Evolutionary conservation across 2,888 invertebrate genomes (phyloP), one percentile per base, ranked within the genome.

Genomic region (Pterostichus niger): DNA sequence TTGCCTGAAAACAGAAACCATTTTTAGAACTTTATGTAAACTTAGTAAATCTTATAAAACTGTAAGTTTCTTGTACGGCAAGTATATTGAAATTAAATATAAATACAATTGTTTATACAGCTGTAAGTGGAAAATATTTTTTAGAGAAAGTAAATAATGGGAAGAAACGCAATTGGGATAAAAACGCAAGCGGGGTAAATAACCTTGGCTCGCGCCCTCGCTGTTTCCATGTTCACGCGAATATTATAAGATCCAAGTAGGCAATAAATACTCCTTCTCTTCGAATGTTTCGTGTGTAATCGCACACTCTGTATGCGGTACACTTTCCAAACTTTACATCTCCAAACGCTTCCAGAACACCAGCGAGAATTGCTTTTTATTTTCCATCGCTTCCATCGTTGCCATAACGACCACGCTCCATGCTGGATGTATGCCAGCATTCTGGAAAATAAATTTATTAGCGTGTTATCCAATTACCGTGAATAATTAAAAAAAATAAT

Each of bases 241-340:
- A 59, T 59, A 59, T 59, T 59, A 59, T 59, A 17, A 59, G 59
- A 59, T 59, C 59, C 59, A 59, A 64, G 64, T 64, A 64, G 64
- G 64, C 64, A 64, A 64, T 64, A 64, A 64, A 64, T 64, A 64
- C 40, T 40, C 40, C 35, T 31, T 33, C 64, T 64, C 31, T 10
- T 33, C 64, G 64, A 35, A 64, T 64, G 35, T 35, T 64, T 35
- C 2, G 35, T 33, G 64, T 64, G 64, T 64, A 64, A 64, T 64
- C 64, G 64, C 35, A 35, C 33, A 35, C 64, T 64, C 64, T 64
- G 64, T 64, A 64, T 64, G 64, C 64, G 35, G 64, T 33, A 33
- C 64, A 59, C 64, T 64, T 64, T 35, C 64, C n/a, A 35, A 64
- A 64, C 31, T 64, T 64, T 64, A 35, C 64, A 35, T 64, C 33